Evolutionary conservation across 2,797 vertebrate species (phyloP).

Genomic region (Chelidonichthys spinosus): DNA sequence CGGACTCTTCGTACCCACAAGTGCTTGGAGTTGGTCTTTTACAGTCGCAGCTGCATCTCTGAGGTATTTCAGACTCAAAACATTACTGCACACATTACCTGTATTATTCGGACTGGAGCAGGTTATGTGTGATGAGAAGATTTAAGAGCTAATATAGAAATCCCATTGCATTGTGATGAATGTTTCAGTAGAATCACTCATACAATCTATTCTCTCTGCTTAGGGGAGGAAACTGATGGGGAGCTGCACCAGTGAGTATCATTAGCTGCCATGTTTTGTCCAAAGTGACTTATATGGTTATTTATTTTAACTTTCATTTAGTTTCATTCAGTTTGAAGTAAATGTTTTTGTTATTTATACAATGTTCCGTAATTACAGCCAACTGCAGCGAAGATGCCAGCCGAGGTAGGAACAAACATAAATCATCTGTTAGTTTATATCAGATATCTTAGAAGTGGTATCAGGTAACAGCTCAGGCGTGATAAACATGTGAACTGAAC

Average conservation of each 20-base stretch:
- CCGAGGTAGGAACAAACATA: not conserved
- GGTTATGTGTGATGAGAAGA: not conserved
- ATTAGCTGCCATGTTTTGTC: not conserved
- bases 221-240: accelerated
- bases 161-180: not conserved
- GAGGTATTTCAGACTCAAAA: conserved; percentile 20
- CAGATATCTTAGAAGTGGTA: not conserved
- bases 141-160: not conserved
- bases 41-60: accelerated
- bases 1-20: accelerated
- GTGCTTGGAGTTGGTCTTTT: accelerated
- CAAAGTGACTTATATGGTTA: no score
- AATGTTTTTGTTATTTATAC: not conserved
- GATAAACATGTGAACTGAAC: not conserved
- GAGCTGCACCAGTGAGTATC: conserved; percentile 5
- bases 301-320: no score
- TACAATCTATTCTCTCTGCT: not conserved
- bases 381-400: accelerated
- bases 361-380: conserved; percentile 10
- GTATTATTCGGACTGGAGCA: not conserved
- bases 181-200: not conserved
- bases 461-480: not conserved
- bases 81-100: not conserved
- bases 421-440: not conserved
- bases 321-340: not conserved